Conservation (phyloP, 2,888 invertebrate species). For the Stenoptilia bipunctidactyla region DNA sequence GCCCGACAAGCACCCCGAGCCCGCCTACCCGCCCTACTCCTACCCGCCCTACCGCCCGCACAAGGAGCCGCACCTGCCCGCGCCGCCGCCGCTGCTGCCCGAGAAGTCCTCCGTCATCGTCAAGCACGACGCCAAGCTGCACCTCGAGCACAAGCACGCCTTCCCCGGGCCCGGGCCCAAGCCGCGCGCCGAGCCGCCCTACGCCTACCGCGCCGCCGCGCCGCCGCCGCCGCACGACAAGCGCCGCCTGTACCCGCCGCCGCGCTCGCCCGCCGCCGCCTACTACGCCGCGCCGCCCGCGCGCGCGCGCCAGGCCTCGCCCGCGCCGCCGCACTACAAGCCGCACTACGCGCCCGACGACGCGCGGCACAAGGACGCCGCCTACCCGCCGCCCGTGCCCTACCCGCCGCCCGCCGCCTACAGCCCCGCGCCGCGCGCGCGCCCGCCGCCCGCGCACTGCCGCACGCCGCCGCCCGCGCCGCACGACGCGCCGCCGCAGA, state of each 20-base stretch:
- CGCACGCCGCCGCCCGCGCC: slow-evolving; percentile 50
- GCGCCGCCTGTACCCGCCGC: slow-evolving; percentile 49
- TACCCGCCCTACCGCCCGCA: slow-evolving; percentile 77
- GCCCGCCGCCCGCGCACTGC: slow-evolving; percentile 73
- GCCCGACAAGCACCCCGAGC: slow-evolving; percentile 67
- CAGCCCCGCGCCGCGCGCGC: slow-evolving; percentile 71
- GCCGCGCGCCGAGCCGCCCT: slow-evolving; percentile 61
- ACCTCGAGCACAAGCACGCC: slow-evolving; percentile 70
- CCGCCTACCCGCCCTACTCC: slow-evolving; percentile 76
- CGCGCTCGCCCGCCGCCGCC: slow-evolving; percentile 54
- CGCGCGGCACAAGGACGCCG: slow-evolving; percentile 34
- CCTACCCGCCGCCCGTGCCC: slow-evolving; percentile 47
- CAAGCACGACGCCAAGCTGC: slow-evolving; percentile 79
- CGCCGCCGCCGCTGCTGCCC: slow-evolving; percentile 76
- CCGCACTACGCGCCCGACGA: slow-evolving; percentile 57
- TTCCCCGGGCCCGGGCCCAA: slow-evolving; percentile 73
- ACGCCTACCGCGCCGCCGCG: slow-evolving; percentile 43
- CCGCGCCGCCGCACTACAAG: slow-evolving; percentile 75
- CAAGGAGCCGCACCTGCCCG: slow-evolving; percentile 73
- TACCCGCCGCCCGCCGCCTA: slow-evolving; percentile 42
- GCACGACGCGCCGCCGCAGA: slow-evolving; percentile 72
- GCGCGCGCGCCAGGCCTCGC: slow-evolving; percentile 81
- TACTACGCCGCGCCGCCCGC: slow-evolving; percentile 63
- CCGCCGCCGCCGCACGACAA: slow-evolving; percentile 38
- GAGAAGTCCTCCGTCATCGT: slow-evolving; percentile 86